Evolutionary conservation across 2,797 vertebrate species (phyloP).

Genomic region (Platalea minor): DNA sequence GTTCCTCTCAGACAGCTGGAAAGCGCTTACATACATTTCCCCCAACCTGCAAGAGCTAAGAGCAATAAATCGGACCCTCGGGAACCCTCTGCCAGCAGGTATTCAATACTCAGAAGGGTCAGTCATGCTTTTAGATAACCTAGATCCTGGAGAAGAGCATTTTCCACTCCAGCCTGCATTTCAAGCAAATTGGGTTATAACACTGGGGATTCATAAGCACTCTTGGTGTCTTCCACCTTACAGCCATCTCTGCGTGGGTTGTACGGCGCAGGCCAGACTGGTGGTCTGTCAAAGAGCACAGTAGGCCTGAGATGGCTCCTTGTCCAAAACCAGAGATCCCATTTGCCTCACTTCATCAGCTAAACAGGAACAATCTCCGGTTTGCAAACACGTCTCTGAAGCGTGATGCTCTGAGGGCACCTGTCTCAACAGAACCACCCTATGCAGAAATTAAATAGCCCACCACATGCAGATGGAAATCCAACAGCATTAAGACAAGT

Average conservation of each 20-base stretch:
- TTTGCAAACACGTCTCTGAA: neutral
- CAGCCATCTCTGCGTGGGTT: neutral
- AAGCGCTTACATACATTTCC: slow-evolving; percentile 82
- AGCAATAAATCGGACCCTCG: slow-evolving; percentile 83
- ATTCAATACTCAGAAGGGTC: neutral
- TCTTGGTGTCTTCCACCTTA: neutral
- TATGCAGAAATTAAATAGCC: neutral
- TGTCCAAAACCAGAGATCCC: neutral
- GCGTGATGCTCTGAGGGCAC: neutral
- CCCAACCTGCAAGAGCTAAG: slow-evolving; percentile 87
- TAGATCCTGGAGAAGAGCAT: neutral
- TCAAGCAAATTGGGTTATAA: neutral
- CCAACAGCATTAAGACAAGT: neutral
- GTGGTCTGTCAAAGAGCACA: neutral
- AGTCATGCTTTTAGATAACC: neutral
- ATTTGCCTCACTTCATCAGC: neutral
- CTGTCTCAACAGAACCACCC: neutral
- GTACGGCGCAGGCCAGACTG: neutral
- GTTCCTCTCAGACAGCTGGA: slow-evolving; percentile 90
- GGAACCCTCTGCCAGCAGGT: slow-evolving; percentile 82
- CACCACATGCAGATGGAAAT: neutral
- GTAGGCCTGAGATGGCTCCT: neutral
- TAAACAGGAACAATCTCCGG: neutral
- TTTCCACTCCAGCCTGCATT: neutral
- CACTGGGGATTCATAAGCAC: neutral